phyloP scores from a whole-genome alignment of 2,797 vertebrate species.

The Spondyliosoma cantharus region DNA sequence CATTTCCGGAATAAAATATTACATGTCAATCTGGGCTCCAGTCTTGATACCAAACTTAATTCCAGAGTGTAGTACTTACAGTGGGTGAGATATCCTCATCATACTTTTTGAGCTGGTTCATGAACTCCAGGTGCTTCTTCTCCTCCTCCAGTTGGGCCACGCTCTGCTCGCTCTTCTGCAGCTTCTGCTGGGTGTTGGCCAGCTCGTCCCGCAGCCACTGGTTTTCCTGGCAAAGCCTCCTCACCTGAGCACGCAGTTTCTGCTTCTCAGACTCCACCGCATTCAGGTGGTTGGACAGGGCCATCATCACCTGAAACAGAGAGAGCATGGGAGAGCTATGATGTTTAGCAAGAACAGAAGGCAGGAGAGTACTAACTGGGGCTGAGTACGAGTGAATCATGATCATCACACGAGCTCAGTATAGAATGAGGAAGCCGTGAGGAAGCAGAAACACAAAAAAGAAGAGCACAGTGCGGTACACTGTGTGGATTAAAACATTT shows the following conservation, averaged over 20 bases:
- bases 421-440: slow-evolving; percentile 68
- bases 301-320: slow-evolving; percentile 94
- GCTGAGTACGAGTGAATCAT: slow-evolving; percentile 66
- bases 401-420: slow-evolving; percentile 59
- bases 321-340: slow-evolving; percentile 20
- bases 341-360: slow-evolving; percentile 8
- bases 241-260: slow-evolving; percentile 96
- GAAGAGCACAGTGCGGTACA: not conserved
- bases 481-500: not conserved
- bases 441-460: slow-evolving; percentile 26
- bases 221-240: slow-evolving; percentile 97
- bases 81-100: slow-evolving; percentile 93
- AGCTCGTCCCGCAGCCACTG: slow-evolving; percentile 98
- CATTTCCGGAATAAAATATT: slow-evolving; percentile 2
- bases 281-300: slow-evolving; percentile 95
- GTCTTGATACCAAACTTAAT: not conserved
- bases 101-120: slow-evolving; percentile 98
- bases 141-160: slow-evolving; percentile 99
- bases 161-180: slow-evolving; percentile 96
- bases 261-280: slow-evolving; percentile 99
- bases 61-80: slow-evolving; percentile 78
- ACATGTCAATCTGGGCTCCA: not conserved
- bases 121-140: slow-evolving; percentile 98
- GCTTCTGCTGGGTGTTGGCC: slow-evolving; percentile 97
- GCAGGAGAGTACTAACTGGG: not conserved